Evolutionary conservation across 2,888 invertebrate species (phyloP), one percentile per base, ranked within the genome.

Genomic region (Ormyrus rosae): DNA sequence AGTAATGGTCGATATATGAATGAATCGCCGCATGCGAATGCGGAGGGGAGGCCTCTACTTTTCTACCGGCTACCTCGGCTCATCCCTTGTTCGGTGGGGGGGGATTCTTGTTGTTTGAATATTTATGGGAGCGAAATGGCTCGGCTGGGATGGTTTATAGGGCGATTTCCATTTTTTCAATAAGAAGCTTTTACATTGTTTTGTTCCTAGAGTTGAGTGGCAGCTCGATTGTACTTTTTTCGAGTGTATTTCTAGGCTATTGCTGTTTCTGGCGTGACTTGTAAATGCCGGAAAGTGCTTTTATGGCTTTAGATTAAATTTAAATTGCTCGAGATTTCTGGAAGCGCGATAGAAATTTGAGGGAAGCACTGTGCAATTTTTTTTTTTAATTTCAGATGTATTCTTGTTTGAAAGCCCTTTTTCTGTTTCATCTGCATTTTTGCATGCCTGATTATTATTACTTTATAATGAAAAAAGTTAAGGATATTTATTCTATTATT

Each of bases 251-350:
- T 45, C 6, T 9, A 5, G 19, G 51, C 19, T 19, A 19, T 19
- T 19, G 19, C 19, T 19, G 19, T 19, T 13, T 8, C 53, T 68
- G n/a, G 45, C 68, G 45, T 68, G 68, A 68, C 68, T 68, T 53
- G 55, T 64, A 68, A 68, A 55, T 34, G 34, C 19, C 50, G 34
- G 48, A 48, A 11, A 46, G 19, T 13, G 50, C 5, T 53, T 61
- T 61, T 34, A 46, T 51, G 61, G 19, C 0, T 60, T 34, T 51
- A 9, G n/a, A 61, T 50, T 13, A 58, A 69, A 69, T 69, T 48
- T 46, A 69, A 58, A 69, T 69, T 69, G 13, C 55, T 48, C 46
- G 69, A 10, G 13, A 56, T n/a, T 48, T 13, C 7, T n/a, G 7
- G 5, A 19, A 19, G 19, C 19, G 19, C 19, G 19, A 19, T 19